Evolutionary conservation across 1,140 invertebrate species (phyloP), one percentile per base, ranked within the genome.

Genomic region (Bicyclus anynana): DNA sequence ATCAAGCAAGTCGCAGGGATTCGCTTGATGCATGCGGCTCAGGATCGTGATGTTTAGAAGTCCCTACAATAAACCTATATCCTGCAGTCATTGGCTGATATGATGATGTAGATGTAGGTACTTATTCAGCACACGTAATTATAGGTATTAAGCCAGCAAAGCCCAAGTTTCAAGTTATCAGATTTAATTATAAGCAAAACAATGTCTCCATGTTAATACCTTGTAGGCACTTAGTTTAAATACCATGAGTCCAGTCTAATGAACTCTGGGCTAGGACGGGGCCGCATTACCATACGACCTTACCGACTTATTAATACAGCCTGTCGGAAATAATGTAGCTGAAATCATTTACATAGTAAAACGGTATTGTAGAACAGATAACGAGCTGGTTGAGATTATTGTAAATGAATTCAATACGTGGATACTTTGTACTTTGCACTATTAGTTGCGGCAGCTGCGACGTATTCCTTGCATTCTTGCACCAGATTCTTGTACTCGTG

Each of bases 311-410:
- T 44, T 44, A 44, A 44, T 44, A 44, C 42, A 21, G 42, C 1
- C 42, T 44, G 42, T 44, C 42, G 42, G 42, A 44, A 44, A 44
- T 44, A 44, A 44, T 44, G 42, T 44, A 44, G 27, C 42, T 44
- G 42, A 20, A 44, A 44, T 12, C 42, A 44, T 44, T 44, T 44
- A 44, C 42, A 44, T 44, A 44, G 21, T 44, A 44, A 44, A 44
- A 44, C 42, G 42, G 42, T 44, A 44, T 44, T 44, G 42, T 44
- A 44, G 42, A 12, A 21, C 42, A 44, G 42, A 44, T 44, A 44
- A 44, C 42, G 20, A 44, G 42, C 42, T 7, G 20, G 42, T 21
- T 44, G 14, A 44, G 21, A 20, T 44, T 44, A 44, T 44, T 44
- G 42, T 44, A 44, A 44, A 44, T 44, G 42, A 44, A 44, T 44